Evolutionary conservation across 1,140 invertebrate genomes (phyloP).

Genomic region (Drosophila eugracilis): DNA sequence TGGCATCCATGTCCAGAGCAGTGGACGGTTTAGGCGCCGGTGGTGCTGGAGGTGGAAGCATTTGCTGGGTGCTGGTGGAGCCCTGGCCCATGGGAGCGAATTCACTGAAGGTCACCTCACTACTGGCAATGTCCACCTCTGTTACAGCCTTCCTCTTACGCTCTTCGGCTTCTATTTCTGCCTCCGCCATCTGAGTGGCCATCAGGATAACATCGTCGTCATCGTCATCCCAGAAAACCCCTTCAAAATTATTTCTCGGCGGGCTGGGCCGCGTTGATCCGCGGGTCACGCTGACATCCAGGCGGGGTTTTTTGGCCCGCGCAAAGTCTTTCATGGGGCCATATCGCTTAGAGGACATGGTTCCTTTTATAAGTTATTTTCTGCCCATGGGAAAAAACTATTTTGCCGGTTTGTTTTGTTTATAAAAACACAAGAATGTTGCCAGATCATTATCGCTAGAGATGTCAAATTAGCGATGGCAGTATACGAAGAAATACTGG

Average conservation of each 20-base stretch:
- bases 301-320: conserved; percentile 63
- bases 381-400: background rate
- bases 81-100: conserved; percentile 50
- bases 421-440: background rate
- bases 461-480: background rate
- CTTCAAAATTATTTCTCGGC: conserved; percentile 40
- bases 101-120: conserved; percentile 63
- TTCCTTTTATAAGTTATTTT: background rate
- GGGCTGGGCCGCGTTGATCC: conserved; percentile 5
- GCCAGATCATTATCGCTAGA: no score
- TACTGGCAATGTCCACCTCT: conserved; percentile 6
- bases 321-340: conserved; percentile 58
- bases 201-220: conserved; percentile 74
- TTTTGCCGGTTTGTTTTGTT: conserved; percentile 9
- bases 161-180: conserved; percentile 39
- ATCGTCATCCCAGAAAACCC: conserved; percentile 70
- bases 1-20: conserved; percentile 37
- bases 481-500: no score
- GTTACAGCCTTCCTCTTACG: conserved; percentile 10
- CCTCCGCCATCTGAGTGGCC: conserved; percentile 72
- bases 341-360: conserved; percentile 62
- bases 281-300: conserved; percentile 62
- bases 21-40: conserved; percentile 8
- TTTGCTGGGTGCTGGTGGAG: conserved; percentile 72
- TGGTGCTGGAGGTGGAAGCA: conserved; percentile 19